Base-by-base conservation (phyloP, 2,797 vertebrate genomes). In the Lacerta viridis region DNA sequence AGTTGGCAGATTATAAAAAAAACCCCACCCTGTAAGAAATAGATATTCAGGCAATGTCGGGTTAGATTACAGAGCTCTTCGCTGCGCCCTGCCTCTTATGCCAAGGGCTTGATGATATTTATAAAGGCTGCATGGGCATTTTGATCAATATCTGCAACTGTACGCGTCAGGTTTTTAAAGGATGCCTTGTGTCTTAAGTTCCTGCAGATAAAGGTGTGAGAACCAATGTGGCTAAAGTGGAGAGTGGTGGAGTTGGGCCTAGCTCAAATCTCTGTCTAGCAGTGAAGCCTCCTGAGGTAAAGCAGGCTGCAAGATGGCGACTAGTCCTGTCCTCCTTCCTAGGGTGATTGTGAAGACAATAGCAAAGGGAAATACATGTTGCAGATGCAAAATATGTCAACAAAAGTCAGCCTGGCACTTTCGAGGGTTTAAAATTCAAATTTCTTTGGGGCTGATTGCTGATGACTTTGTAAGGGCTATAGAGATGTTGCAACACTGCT, bases 1-100 rank as follows among this genome's bases (percentile, higher is more conserved):
- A 75, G 10, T 33, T 76, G 36, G 33, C 33, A 61, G 69, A 76
- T 80, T 33, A 29, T 10, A 72, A 13, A 41, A 83, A n/a, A 77
- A 50, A 55, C 15, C 50, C 50, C 50, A 55, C 50, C 50, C 11
- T 50, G 50, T n/a, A 74, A 74, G 55, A 80, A 75, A 75, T 74
- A 55, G 23, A 82, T 66, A 80, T 50, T 50, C 76, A 33, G 69
- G 18, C 33, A 29, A 10, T 81, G 41, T 25, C 41, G 64, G 33
- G 11, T 82, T 86, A 69, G 43, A 50, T n/a, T 29, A 39, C 23
- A 7, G 86, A 87, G 74, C 11, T 64, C n/a, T 81, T 74, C 55
- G 69, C n/a, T 41, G 55, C 41, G 50, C 29, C 7, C 64, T 64
- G 66, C 36, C 55, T 27, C 71, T 29, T 8, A 9, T 25, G 43